phyloP scores from a whole-genome alignment of 2,888 invertebrate genomes.

The Thumatha senex region DNA sequence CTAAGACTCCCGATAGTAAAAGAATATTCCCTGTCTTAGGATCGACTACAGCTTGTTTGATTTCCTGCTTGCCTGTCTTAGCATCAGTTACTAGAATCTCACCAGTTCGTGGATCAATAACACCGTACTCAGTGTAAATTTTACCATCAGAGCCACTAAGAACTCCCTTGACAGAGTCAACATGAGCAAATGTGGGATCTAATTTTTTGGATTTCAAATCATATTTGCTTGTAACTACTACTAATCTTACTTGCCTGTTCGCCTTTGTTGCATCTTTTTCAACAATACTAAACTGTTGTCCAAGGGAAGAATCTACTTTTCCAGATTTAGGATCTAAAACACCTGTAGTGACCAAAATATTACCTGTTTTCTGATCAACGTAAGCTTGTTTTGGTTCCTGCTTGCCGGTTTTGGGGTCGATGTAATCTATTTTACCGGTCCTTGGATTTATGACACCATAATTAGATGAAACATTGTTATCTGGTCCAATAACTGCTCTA shows the following conservation, averaged over 20 bases:
- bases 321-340: constrained; percentile 87
- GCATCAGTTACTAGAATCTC: constrained; percentile 71
- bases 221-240: constrained; percentile 84
- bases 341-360: constrained; percentile 85
- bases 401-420: constrained; percentile 86
- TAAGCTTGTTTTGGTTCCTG: constrained; percentile 86
- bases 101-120: constrained; percentile 85
- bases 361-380: constrained; percentile 88
- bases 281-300: constrained; percentile 86
- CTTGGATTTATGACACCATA: constrained; percentile 87
- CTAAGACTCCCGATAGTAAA: constrained; percentile 79
- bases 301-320: constrained; percentile 85
- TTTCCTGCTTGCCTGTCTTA: constrained; percentile 71
- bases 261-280: constrained; percentile 87
- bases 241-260: constrained; percentile 83
- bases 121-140: constrained; percentile 84
- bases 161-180: constrained; percentile 74
- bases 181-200: constrained; percentile 80
- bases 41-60: constrained; percentile 71
- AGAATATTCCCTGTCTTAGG: constrained; percentile 81
- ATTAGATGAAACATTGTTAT: constrained; percentile 83
- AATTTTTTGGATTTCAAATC: constrained; percentile 80
- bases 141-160: constrained; percentile 85
- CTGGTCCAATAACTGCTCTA: constrained; percentile 84
- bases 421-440: constrained; percentile 84